Percentiles rank a stretch among this genome's conserved stretches.
phyloP scores from a whole-genome alignment of 1,140 invertebrate genomes.

The Oreohelix idahoensis region DNA sequence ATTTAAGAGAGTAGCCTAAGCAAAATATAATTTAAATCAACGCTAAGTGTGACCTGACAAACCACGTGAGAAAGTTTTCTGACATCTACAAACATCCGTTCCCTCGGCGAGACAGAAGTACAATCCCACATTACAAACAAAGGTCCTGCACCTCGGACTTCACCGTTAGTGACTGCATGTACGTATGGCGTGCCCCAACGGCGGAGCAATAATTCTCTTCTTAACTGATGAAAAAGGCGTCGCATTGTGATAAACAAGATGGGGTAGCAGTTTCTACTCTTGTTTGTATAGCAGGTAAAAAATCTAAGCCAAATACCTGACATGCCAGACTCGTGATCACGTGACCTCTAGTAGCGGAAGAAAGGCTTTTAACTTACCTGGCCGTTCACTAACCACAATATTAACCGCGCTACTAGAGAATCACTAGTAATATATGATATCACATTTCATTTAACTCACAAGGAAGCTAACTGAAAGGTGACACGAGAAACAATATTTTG shows the following conservation, averaged over 20 bases:
- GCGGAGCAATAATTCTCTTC: neutral
- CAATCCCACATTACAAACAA: too few species aligned
- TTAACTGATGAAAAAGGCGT: neutral
- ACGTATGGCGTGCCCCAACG: too few species aligned
- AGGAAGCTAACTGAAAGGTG: neutral
- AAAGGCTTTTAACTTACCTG: slow-evolving; percentile 47
- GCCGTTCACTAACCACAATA: neutral
- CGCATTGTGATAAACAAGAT: slow-evolving; percentile 5
- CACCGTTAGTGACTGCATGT: too few species aligned
- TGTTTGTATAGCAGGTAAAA: neutral
- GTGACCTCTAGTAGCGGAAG: slow-evolving; percentile 42
- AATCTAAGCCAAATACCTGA: slow-evolving; percentile 36
- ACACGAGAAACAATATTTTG: too few species aligned
- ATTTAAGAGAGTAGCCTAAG: too few species aligned
- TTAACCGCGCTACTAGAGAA: neutral
- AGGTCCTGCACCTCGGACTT: too few species aligned
- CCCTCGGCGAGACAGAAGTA: too few species aligned
- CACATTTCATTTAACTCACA: neutral
- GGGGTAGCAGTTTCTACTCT: neutral
- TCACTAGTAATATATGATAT: neutral
- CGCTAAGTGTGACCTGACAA: too few species aligned
- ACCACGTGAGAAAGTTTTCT: too few species aligned
- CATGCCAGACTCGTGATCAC: slow-evolving; percentile 40
- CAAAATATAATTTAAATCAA: too few species aligned
- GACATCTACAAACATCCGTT: too few species aligned